A percentile compares a stretch with the other conserved stretches of the same genome.
These are phyloP conservation scores for Monopterus albus DNA, from an alignment of 2,113 vertebrate species.

Conservation along the genomic window DNA sequence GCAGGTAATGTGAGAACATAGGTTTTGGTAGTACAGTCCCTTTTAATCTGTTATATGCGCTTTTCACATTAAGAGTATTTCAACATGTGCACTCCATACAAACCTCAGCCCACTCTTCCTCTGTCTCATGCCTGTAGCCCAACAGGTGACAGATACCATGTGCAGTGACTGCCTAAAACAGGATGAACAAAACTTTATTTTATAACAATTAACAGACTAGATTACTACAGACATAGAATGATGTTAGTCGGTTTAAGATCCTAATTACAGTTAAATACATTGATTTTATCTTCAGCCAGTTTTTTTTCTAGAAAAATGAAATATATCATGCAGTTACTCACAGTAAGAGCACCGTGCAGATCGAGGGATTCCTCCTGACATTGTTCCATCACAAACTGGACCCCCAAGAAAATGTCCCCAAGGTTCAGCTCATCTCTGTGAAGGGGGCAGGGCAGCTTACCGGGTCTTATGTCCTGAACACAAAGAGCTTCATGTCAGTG, in stretches of 20 bases:
- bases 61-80: background rate
- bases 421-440: constrained; percentile 87
- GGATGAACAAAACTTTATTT: background rate
- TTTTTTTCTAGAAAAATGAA: no score
- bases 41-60: background rate
- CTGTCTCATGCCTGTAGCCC: constrained; percentile 88
- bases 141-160: constrained; percentile 94
- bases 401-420: constrained; percentile 92
- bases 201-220: no score
- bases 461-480: constrained; percentile 80
- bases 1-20: background rate
- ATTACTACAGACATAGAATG: no score
- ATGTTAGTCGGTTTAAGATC: background rate
- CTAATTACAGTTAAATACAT: background rate
- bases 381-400: constrained; percentile 88
- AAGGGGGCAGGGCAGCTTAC: constrained; percentile 83
- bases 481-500: no score
- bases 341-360: constrained; percentile 83
- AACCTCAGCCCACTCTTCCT: constrained; percentile 88
- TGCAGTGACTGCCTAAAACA: constrained; percentile 84
- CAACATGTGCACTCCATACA: constrained; percentile 9
- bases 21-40: background rate
- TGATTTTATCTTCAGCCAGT: no score
- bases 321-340: constrained; percentile 73
- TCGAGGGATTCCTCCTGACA: constrained; percentile 81